Conservation (phyloP, 2,797 vertebrate species). For the Tarsius wallacei region DNA sequence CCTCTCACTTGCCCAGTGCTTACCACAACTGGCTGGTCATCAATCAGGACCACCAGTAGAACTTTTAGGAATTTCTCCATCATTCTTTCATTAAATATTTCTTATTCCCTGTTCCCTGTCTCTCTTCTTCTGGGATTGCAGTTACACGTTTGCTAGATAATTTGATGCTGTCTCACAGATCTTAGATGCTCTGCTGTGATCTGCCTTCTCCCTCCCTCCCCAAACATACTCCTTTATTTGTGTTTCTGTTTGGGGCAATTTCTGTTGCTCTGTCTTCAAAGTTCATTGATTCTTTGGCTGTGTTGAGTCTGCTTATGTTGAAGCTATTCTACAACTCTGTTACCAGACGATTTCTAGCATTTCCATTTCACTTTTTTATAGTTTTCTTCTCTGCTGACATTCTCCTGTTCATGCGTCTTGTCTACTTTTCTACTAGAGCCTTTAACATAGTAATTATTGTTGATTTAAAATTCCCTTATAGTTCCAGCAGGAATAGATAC, state of each 20-base stretch:
- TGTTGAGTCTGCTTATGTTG: neutral
- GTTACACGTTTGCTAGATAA: neutral
- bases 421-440: neutral
- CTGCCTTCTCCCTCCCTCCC: too few relatives aligned
- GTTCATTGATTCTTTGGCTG: neutral
- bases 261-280: neutral
- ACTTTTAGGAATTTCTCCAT: neutral
- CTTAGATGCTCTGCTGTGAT: neutral
- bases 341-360: neutral
- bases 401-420: neutral
- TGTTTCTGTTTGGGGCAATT: too few relatives aligned
- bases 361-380: neutral
- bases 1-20: neutral
- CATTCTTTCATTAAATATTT: neutral
- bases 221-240: too few relatives aligned
- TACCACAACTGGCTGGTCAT: neutral
- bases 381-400: neutral
- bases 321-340: neutral
- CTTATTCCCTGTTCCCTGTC: neutral
- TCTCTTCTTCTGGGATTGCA: neutral
- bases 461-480: slow-evolving; percentile 23
- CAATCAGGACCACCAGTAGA: neutral
- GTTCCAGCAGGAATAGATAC: neutral
- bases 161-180: neutral
- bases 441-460: slow-evolving; percentile 6